A percentile compares a stretch with the other conserved stretches of the same genome.
phyloP scores from a whole-genome alignment of 2,113 vertebrate genomes.

The Upupa epops region DNA sequence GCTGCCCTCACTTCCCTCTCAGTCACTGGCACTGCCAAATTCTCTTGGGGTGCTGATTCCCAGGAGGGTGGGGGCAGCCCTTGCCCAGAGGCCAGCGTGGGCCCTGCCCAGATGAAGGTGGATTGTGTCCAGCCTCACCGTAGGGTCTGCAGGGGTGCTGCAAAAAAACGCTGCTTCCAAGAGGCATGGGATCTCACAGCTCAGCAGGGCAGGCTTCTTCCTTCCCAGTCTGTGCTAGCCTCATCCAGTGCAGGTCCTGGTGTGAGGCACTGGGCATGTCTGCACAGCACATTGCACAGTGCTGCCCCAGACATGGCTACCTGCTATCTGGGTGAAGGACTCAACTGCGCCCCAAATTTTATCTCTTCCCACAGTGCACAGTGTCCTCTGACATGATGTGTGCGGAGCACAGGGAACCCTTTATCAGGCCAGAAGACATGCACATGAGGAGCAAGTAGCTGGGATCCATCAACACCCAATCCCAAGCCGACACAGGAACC shows the following conservation, averaged over 20 bases:
- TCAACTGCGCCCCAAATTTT: background rate
- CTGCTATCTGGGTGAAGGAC: background rate
- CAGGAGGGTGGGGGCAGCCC: background rate
- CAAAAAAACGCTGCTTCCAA: background rate
- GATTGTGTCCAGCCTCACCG: fast-evolving
- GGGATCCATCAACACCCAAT: fast-evolving
- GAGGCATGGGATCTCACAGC: background rate
- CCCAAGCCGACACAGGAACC: background rate
- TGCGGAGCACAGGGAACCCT: background rate
- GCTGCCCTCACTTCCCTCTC: background rate
- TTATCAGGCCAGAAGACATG: background rate
- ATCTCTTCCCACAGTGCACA: fast-evolving
- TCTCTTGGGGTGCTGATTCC: background rate
- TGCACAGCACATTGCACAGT: fast-evolving
- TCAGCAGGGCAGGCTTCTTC: background rate
- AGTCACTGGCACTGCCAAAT: fast-evolving
- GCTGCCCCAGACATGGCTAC: background rate
- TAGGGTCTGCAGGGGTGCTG: no score
- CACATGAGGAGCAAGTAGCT: fast-evolving
- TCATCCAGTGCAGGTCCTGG: background rate
- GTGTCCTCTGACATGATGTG: background rate
- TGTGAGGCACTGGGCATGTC: no score
- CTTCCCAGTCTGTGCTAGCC: background rate
- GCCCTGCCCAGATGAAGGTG: background rate
- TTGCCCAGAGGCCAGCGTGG: fast-evolving